Evolutionary conservation across 2,888 invertebrate species (phyloP), one percentile per base, ranked within the genome.

Genomic region (Drosophila nr. perissopoda): DNA sequence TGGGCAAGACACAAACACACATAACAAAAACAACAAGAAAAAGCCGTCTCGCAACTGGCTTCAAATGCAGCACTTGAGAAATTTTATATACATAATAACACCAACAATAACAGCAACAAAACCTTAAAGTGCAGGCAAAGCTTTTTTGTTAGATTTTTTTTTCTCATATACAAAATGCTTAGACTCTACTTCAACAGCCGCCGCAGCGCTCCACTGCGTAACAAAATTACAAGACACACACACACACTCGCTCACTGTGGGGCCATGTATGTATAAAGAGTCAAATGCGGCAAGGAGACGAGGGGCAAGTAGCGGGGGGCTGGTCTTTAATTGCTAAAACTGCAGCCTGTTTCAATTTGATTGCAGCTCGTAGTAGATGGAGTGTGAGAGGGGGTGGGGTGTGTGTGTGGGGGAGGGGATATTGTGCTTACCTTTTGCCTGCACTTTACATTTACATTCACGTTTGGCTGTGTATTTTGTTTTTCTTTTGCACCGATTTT

Each of bases 131-230:
- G 81, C 81, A 76, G 74, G 65, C 75, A 72, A 78, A 78, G 70
- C 85, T 85, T 82, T 72, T 66, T 66, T 59, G 51, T 61, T 34
- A 58, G 6, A 46, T 33, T 74, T 75, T 68, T 73, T 69, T 56
- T 59, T 63, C 42, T 63, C 65, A 51, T 70, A 58, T 74, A 73
- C 56, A 73, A 68, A 60, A 72, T 76, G 79, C 75, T 77, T 79
- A 86, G 79, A 88, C 88, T 86, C 75, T 83, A 85, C 79, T 81
- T 86, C 66, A 79, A 63, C 80, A 64, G 68, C 62, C 64, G 71
- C 65, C 74, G 69, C 61, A 74, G 72, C 84, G 88, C 89, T 87
- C 70, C 88, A 79, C 82, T 82, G 89, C 84, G 82, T 89, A 87
- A 89, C 86, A 68, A 86, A 88, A 85, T 88, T 85, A 79, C 76